Base-by-base conservation (phyloP, 2,113 vertebrate species). In the Melierax canorus region DNA sequence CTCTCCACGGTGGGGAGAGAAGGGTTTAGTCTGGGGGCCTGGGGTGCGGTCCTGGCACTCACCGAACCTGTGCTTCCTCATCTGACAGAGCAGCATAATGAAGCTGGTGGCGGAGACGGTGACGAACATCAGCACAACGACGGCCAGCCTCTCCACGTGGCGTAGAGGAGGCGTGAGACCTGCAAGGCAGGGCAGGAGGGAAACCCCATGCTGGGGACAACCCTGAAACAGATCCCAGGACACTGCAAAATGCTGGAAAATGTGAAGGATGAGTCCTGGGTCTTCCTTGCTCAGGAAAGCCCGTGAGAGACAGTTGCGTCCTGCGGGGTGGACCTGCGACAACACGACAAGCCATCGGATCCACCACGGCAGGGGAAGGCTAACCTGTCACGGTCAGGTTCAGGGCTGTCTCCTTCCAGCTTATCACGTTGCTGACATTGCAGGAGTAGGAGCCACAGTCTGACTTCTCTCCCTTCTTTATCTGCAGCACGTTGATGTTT, bases 41-140 rank as follows among this genome's bases (percentile, higher is more conserved):
- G 39, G 43, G 51, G 51, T 10, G 5, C 26, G 53, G 26, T 5
- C 18, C 67, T 34, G 78, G 48, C 67, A 84, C 62, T 71, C 82
- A 90, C 90, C 58, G 0, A 27, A 22, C 3, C 24, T 4, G 4
- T 2, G 3, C 3, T 32, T 4, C 30, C 14, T 36, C 4, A 0
- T 27, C 32, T 20, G 17, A 34, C 13, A 36, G 27, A 82, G 8
- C 75, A 27, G 11, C 23, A 36, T 30, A 53, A 53, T 3, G 58
- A 77, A 81, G 75, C 9, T 1, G 18, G 0, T 0, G 32, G 24
- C 1, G 1, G 81, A 60, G 58, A 7, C 0, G 4, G 10, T 0
- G 19, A 17, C 0, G 21, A 76, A 23, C 24, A 56, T 32, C 41
- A 91, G 73, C 0, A 8, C 2, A 3, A 20, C 3, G 6, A 8